These are phyloP conservation scores for Malurus elegans DNA, from an alignment of 2,113 vertebrate genomes.

Conservation along the genomic window DNA sequence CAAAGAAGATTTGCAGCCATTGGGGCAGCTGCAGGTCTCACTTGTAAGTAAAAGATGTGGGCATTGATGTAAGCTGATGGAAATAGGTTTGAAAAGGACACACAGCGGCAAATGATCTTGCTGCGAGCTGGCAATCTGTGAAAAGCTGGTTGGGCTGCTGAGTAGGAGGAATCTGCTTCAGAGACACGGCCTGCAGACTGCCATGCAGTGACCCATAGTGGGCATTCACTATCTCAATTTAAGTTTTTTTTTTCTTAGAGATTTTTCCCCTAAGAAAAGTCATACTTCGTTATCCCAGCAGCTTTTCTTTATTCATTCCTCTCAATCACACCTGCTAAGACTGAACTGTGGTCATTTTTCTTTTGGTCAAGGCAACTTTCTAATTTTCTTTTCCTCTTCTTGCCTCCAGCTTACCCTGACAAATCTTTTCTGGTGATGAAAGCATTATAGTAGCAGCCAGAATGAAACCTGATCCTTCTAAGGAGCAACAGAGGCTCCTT, in stretches of 20 bases:
- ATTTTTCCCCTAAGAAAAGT: neutral
- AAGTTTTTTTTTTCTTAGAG: neutral
- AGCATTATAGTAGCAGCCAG: neutral
- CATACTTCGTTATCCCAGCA: neutral
- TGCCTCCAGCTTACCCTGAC: neutral
- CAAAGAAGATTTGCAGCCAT: neutral
- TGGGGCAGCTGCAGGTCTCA: neutral
- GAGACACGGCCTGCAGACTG: neutral
- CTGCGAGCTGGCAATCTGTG: neutral
- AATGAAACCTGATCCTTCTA: neutral
- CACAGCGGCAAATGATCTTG: neutral
- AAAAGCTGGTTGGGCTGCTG: neutral
- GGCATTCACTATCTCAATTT: neutral
- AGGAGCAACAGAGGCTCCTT: neutral
- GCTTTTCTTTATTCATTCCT: neutral
- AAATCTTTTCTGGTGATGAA: neutral
- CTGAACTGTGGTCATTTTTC: neutral
- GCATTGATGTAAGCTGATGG: neutral
- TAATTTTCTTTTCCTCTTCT: neutral
- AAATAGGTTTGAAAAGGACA: neutral
- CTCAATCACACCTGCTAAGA: accelerated
- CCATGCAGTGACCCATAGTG: no score
- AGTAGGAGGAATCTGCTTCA: neutral
- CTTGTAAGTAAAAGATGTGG: accelerated
- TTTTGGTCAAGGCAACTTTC: neutral